These are phyloP conservation scores for Indicator indicator DNA, from an alignment of 2,113 vertebrate species.

Conservation along the genomic window DNA sequence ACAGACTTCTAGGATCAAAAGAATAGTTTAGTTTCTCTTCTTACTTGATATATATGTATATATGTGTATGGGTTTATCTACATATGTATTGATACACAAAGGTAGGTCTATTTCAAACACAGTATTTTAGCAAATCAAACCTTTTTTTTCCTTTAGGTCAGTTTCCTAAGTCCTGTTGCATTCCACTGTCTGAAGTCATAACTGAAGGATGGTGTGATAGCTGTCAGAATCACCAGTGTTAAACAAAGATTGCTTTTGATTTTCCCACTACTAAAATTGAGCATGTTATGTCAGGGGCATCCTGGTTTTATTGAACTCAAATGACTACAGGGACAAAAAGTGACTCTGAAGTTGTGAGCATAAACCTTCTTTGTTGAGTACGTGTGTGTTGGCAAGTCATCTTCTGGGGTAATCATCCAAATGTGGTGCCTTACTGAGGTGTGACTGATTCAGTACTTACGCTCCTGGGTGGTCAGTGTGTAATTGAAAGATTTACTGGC, in stretches of 20 bases:
- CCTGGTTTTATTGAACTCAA: slow-evolving; percentile 78
- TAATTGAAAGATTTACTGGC: slow-evolving; percentile 81
- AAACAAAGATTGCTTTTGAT: slow-evolving; percentile 17
- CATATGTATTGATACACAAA: not conserved
- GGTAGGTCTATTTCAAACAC: not conserved
- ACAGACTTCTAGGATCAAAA: not conserved
- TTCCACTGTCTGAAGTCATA: not conserved
- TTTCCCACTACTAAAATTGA: slow-evolving; percentile 40
- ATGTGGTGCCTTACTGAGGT: slow-evolving; percentile 73
- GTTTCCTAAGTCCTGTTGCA: not conserved
- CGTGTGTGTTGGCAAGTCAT: slow-evolving; percentile 53
- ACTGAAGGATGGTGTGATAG: not conserved
- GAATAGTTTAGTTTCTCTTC: not conserved
- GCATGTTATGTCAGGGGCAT: slow-evolving; percentile 70
- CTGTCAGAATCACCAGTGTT: not conserved
- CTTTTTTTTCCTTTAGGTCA: not conserved
- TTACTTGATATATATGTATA: not conserved
- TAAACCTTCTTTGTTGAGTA: slow-evolving; percentile 64
- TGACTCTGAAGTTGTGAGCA: slow-evolving; percentile 62
- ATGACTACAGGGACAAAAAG: slow-evolving; percentile 69
- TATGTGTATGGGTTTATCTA: not conserved
- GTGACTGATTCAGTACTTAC: slow-evolving; percentile 69
- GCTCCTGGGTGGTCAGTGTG: slow-evolving; percentile 79
- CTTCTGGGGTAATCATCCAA: slow-evolving; percentile 72
- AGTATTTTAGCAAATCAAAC: not conserved